Base-by-base conservation (phyloP, 2,888 invertebrate species). In the Harpalus rufipes region DNA sequence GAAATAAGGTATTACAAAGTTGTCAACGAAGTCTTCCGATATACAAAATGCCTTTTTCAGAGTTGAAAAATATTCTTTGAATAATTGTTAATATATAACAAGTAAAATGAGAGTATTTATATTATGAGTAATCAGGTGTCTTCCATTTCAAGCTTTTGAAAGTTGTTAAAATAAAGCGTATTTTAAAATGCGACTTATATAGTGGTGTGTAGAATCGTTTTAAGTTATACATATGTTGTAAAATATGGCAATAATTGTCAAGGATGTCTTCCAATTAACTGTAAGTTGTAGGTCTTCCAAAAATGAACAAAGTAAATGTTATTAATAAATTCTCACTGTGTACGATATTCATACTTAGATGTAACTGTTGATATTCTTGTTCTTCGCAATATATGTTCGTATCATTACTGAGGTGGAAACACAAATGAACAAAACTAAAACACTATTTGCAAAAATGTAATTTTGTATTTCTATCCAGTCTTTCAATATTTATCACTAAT, bases 21-120 rank as follows among this genome's bases (percentile, higher is more conserved):
- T 61, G 84, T 86, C 87, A 87, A 87, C 86, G 87, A 88, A 87
- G 87, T 88, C 88, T 88, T 88, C 87, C 87, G 87, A 85, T 86
- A 39, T 85, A 86, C 74, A 83, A 82, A 83, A 86, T 87, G 87
- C 87, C 87, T 87, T 85, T 63, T 85, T 80, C 76, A 84, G 81
- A 79, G 56, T 76, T 76, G 61, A 79, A 63, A 65, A 65, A 84
- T 84, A 84, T 84, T 84, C 84, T 84, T 84, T 84, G 84, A 84
- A 63, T 85, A 80, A 80, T 80, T 85, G 85, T 85, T 80, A 85
- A 85, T 78, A 79, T 84, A 25, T 76, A 83, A 41, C 65, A 76
- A 63, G 78, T 78, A 84, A 78, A 65, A 56, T 85, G 80, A 85
- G 59, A 80, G 39, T 85, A 80, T 78, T 44, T 84, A 78, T 44